A percentile compares a stretch with the other conserved stretches of the same genome.
These are phyloP conservation scores for Lepidocyrtoides sp. DNA, from an alignment of 2,888 invertebrate species.

Conservation along the genomic window DNA sequence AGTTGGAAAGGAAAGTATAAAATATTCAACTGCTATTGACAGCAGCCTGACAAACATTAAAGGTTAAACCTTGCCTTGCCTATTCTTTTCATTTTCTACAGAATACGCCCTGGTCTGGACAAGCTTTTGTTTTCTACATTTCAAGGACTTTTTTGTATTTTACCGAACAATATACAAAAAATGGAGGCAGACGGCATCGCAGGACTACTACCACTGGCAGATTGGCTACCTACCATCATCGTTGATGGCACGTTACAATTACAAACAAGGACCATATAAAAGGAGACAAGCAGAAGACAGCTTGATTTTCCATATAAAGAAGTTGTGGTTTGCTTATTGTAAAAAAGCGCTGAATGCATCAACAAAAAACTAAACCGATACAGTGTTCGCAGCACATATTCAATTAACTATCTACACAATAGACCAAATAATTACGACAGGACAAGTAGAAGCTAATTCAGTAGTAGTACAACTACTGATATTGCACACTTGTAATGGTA, in stretches of 20 bases:
- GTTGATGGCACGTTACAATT: too few species aligned
- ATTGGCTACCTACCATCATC: too few species aligned
- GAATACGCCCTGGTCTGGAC: slow-evolving; percentile 78
- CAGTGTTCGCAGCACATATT: slow-evolving; percentile 17
- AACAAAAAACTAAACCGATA: slow-evolving; percentile 53
- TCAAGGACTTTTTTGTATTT: slow-evolving; percentile 39
- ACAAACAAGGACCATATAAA: slow-evolving; percentile 31
- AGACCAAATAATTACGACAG: not conserved
- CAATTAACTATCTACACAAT: slow-evolving; percentile 55
- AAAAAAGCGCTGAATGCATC: too few species aligned
- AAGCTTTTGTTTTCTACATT: slow-evolving; percentile 60
- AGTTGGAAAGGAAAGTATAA: slow-evolving; percentile 11
- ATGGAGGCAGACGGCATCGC: not conserved
- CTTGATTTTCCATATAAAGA: slow-evolving; percentile 73
- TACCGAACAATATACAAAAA: slow-evolving; percentile 1
- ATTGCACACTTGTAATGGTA: not conserved
- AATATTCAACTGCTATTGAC: slow-evolving; percentile 3
- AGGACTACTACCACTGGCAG: not conserved
- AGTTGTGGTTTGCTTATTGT: slow-evolving; percentile 2
- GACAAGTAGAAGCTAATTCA: not conserved
- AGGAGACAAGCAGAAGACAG: slow-evolving; percentile 59
- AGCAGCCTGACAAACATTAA: not conserved
- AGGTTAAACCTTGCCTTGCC: not conserved
- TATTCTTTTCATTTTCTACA: not conserved
- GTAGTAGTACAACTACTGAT: not conserved